phyloP scores from a whole-genome alignment of 2,113 vertebrate genomes.

The Tachuris rubrigastra region DNA sequence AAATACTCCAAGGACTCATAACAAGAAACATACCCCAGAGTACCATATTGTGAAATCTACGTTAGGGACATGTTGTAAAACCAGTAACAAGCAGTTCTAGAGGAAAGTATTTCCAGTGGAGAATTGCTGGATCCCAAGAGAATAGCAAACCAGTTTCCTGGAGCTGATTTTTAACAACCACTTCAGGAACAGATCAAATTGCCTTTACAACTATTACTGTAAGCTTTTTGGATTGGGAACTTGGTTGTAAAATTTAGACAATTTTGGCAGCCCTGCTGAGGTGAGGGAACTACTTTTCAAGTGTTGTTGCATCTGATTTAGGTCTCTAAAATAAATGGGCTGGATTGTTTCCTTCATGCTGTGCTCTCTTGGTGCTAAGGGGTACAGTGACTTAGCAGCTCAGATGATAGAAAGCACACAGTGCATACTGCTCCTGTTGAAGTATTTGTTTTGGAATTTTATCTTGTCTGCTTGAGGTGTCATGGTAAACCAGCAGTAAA shows the following conservation, averaged over 20 bases:
- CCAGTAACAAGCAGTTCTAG: neutral
- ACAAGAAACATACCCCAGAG: neutral
- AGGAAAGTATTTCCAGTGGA: neutral
- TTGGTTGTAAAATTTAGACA: neutral
- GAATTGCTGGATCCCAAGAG: neutral
- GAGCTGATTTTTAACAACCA: neutral
- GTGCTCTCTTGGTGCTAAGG: neutral
- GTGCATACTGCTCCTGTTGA: neutral
- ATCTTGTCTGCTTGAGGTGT: neutral
- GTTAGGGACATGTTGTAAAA: neutral
- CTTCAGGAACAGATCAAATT: neutral
- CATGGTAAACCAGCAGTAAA: neutral
- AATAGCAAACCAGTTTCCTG: neutral
- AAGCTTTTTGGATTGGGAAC: neutral
- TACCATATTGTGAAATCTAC: neutral
- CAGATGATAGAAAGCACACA: neutral
- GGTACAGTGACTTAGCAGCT: neutral
- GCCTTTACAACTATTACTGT: neutral
- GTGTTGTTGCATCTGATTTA: neutral
- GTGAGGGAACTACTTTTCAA: neutral
- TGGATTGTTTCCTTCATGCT: neutral
- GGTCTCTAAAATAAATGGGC: neutral
- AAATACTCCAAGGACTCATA: neutral
- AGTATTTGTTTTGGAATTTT: neutral
- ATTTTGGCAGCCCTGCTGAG: neutral